Base-by-base conservation (phyloP, 2,888 invertebrate species). In the Nemurella pictetii region DNA sequence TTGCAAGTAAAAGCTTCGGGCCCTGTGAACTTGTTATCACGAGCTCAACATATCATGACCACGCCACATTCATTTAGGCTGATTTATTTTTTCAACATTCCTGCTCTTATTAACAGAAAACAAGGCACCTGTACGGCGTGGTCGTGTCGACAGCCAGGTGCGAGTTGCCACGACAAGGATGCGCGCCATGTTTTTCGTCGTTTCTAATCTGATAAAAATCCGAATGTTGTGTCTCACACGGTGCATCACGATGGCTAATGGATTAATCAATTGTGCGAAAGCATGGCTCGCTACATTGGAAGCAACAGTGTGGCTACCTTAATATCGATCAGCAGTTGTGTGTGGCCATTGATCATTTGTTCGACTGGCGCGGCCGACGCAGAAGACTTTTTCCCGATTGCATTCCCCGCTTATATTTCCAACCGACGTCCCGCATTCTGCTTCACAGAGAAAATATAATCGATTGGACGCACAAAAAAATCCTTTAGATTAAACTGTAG, bases 1-100 rank as follows among this genome's bases (percentile, higher is more conserved):
- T 80, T 80, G 26, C 32, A 30, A 80, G 80, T 80, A 80, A 80
- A 80, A 80, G 80, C 80, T 26, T 80, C 26, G 29, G 78, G 78
- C 29, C n/a, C 5, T 2, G 55, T 20, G 80, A 35, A 35, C 7
- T n/a, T 80, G 80, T 26, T 80, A 75, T 26, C 27, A 75, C 15
- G 27, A 73, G 26, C 75, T 75, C 55, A 55, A 55, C 55, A 55
- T 55, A 55, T 55, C 55, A 55, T 55, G 55, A 55, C 55, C 1
- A 55, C 55, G 3, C 20, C 55, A 12, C 55, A 12, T 55, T 55
- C 55, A 20, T 3, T 55, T 55, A 55, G 15, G 3, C 55, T 55
- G 55, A 55, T 55, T 55, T 55, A 55, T 7, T 35, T 7, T 12
- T 3, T 55, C 55, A 55, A 55, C 9, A 55, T 55, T 55, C 20